Conservation (phyloP, 2,797 vertebrate species). For the Sorex maritimensis region DNA sequence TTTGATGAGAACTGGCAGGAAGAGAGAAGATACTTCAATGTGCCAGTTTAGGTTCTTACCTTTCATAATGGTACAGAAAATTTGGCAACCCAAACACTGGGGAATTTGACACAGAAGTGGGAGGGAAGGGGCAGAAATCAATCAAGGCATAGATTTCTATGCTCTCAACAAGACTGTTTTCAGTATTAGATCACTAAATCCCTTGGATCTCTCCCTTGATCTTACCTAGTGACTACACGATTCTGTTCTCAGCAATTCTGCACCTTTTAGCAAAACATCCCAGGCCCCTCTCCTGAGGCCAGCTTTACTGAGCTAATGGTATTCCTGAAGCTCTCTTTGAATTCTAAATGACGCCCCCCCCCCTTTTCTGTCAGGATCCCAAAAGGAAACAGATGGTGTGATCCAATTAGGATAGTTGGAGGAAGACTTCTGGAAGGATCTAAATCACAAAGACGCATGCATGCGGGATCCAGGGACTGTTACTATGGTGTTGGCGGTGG, state of each 20-base stretch:
- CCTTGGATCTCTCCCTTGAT: background rate
- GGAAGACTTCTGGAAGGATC: background rate
- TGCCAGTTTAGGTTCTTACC: conserved; percentile 1
- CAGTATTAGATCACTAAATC: background rate
- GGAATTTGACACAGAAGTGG: background rate
- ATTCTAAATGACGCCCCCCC: background rate
- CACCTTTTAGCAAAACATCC: background rate
- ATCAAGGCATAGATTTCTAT: background rate
- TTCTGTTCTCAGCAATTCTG: background rate
- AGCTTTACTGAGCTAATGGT: background rate
- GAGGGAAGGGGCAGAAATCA: background rate
- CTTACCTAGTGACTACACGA: background rate
- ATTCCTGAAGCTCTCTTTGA: conserved; percentile 1
- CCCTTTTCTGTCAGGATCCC: no score
- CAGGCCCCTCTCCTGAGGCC: background rate
- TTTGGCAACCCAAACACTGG: background rate
- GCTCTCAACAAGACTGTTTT: background rate
- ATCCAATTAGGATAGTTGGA: background rate
- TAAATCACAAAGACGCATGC: background rate
- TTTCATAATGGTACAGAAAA: background rate
- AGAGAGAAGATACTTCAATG: background rate
- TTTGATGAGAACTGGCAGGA: background rate
- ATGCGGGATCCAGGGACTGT: background rate
- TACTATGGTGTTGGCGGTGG: no score
- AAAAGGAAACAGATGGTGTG: no score